Conservation (phyloP, 1,140 invertebrate genomes). For the Tetramorium alpestre region DNA sequence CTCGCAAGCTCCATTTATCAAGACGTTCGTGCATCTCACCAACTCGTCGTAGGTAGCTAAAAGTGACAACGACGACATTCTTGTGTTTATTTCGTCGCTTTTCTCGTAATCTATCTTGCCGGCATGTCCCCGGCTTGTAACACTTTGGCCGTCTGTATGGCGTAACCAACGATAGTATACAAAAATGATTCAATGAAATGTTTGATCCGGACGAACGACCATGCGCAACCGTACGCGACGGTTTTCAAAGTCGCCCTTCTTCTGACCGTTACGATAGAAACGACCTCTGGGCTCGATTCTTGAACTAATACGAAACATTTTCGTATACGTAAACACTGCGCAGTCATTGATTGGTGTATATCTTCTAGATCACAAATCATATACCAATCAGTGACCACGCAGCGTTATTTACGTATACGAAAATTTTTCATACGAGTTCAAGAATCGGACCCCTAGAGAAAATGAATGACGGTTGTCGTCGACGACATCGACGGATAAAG, state of each 20-base stretch:
- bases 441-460: too few relatives aligned
- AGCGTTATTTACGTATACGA: too few relatives aligned
- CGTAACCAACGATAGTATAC: neutral
- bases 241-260: neutral
- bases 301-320: too few relatives aligned
- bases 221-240: neutral
- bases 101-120: neutral
- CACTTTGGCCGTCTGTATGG: neutral
- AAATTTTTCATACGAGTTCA: too few relatives aligned
- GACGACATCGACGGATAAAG: too few relatives aligned
- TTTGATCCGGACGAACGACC: neutral
- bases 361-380: too few relatives aligned
- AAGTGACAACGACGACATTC: conserved; percentile 83
- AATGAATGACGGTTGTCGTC: too few relatives aligned
- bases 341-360: too few relatives aligned
- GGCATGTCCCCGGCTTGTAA: neutral
- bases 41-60: conserved; percentile 89
- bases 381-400: too few relatives aligned
- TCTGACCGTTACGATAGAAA: conserved; percentile 9
- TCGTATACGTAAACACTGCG: too few relatives aligned
- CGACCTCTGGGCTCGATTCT: neutral
- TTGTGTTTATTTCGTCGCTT: conserved; percentile 27
- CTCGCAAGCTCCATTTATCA: conserved; percentile 89
- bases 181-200: neutral
- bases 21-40: conserved; percentile 88